Conservation (phyloP, 2,888 invertebrate genomes). For the Barypeithes pellucidus region DNA sequence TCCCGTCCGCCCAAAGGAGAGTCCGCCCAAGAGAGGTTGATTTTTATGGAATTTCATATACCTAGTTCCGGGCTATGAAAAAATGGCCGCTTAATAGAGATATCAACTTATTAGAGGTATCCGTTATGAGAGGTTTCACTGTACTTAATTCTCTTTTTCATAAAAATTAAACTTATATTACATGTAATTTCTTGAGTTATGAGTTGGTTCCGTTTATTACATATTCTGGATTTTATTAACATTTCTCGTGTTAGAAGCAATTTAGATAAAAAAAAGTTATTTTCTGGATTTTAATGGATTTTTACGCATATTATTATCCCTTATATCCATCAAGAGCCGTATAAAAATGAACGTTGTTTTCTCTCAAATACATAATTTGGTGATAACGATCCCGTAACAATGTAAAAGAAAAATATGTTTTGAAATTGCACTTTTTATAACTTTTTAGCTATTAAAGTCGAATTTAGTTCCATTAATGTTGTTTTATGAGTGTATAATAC, state of each 20-base stretch:
- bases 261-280: slow-evolving; percentile 24
- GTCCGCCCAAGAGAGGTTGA: too few relatives aligned
- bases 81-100: too few relatives aligned
- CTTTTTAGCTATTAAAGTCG: not conserved
- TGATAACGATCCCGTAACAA: not conserved
- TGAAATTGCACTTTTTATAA: not conserved
- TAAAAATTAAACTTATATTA: not conserved
- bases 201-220: not conserved
- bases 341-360: not conserved
- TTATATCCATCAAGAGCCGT: slow-evolving; percentile 17
- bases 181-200: slow-evolving; percentile 1
- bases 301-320: slow-evolving; percentile 34
- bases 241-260: slow-evolving; percentile 32
- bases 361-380: slow-evolving; percentile 1
- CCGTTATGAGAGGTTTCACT: too few relatives aligned
- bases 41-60: too few relatives aligned
- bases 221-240: slow-evolving; percentile 37
- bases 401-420: not conserved
- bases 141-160: not conserved
- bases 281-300: slow-evolving; percentile 31
- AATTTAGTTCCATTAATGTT: not conserved
- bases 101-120: too few relatives aligned
- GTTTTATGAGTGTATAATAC: not conserved
- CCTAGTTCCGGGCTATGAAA: too few relatives aligned
- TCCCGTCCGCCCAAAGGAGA: too few relatives aligned